phyloP scores from a whole-genome alignment of 2,113 vertebrate species.

The Octodon degus region DNA sequence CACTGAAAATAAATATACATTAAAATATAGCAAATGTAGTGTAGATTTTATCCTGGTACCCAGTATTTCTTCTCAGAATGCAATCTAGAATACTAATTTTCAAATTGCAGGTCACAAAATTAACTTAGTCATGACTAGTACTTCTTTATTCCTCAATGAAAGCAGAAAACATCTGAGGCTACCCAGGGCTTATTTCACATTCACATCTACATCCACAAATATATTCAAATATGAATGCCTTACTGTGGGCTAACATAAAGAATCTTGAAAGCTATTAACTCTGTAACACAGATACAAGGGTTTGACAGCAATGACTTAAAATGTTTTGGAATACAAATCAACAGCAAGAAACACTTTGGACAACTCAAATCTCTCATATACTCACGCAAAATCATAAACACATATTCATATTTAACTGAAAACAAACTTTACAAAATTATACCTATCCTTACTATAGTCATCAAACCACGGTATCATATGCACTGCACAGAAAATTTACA shows the following conservation, averaged over 20 bases:
- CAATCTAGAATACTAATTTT: slow-evolving; percentile 30
- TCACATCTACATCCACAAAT: background rate
- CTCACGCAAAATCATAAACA: background rate
- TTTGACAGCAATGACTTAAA: slow-evolving; percentile 21
- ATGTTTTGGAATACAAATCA: slow-evolving; percentile 33
- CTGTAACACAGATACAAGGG: background rate
- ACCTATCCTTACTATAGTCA: background rate
- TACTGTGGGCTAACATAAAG: background rate
- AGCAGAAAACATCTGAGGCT: background rate
- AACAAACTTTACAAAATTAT: slow-evolving; percentile 20
- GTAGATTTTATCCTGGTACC: background rate
- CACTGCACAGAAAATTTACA: background rate
- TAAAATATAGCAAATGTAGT: background rate
- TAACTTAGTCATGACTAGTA: background rate
- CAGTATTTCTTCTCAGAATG: slow-evolving; percentile 12
- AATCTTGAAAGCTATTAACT: background rate
- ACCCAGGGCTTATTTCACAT: slow-evolving; percentile 33
- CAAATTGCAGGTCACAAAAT: slow-evolving; percentile 41
- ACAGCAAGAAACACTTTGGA: slow-evolving; percentile 10
- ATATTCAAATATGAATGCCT: background rate
- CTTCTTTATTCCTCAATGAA: background rate
- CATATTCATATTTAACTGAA: slow-evolving; percentile 24
- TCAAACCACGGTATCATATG: background rate
- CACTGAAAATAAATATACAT: background rate
- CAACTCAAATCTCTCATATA: background rate